Percentiles rank a stretch among this genome's conserved stretches.
phyloP scores from a whole-genome alignment of 2,113 vertebrate genomes.

The Mustelus asterias region DNA sequence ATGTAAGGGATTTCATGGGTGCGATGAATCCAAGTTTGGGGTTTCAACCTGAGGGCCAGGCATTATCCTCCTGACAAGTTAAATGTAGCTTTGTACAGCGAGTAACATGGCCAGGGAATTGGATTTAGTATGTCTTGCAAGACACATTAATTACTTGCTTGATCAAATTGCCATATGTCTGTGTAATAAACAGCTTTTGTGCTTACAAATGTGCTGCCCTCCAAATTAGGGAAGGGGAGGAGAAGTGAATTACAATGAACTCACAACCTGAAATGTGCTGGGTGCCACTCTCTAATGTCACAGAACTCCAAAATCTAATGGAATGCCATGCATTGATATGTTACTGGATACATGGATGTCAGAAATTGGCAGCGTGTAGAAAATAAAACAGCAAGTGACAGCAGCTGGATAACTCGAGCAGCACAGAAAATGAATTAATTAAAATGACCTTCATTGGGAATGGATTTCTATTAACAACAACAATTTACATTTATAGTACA shows the following conservation, averaged over 20 bases:
- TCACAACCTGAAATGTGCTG: neutral
- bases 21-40: neutral
- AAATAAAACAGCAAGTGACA: neutral
- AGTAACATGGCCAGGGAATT: neutral
- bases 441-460: neutral
- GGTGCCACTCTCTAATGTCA: neutral
- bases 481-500: neutral
- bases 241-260: neutral
- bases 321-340: neutral
- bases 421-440: neutral
- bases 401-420: neutral
- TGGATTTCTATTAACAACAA: neutral
- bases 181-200: conserved; percentile 1
- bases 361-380: conserved; percentile 12
- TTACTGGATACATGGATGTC: neutral
- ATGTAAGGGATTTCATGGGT: neutral
- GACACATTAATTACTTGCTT: neutral
- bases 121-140: neutral
- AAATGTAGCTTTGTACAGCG: neutral
- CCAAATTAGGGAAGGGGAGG: neutral
- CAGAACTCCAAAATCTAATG: neutral
- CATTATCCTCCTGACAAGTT: neutral
- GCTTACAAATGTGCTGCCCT: neutral
- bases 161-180: neutral
- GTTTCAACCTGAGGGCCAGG: neutral